Base-by-base conservation (phyloP, 2,113 vertebrate species). In the Limnothrissa miodon region DNA sequence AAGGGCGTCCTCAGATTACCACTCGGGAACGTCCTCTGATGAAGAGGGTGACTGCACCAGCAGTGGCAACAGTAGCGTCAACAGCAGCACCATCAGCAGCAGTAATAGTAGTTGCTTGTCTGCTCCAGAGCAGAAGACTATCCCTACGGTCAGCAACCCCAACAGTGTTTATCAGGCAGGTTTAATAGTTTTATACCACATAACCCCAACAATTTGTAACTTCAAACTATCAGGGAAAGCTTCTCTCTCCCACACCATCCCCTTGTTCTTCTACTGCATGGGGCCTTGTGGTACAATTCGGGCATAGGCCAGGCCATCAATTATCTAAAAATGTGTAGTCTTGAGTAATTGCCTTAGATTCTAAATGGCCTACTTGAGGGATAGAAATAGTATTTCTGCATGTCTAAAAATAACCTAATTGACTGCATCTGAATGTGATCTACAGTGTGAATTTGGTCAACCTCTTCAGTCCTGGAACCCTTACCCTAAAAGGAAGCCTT, bases 161-260 rank as follows among this genome's bases (percentile, higher is more conserved):
- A 99, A 97, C 92, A 99, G 98, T 0, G 89, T 99, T 80, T 99
- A 99, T 88, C 94, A 97, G 96, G 97, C 98, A 86, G 81, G 90
- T 7, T 23, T 1, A 44, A 33, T 51, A 1, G 33, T 3, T n/a
- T n/a, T n/a, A n/a, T n/a, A n/a, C n/a, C n/a, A n/a, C n/a, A n/a
- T n/a, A n/a, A n/a, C n/a, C n/a, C n/a, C n/a, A n/a, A n/a, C n/a
- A n/a, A n/a, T n/a, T n/a, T n/a, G n/a, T n/a, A n/a, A n/a, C n/a
- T n/a, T n/a, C n/a, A n/a, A n/a, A n/a, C n/a, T n/a, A n/a, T n/a
- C n/a, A n/a, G n/a, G n/a, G n/a, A n/a, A n/a, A n/a, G n/a, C n/a
- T n/a, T n/a, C n/a, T n/a, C n/a, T n/a, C n/a, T n/a, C n/a, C n/a
- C n/a, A n/a, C n/a, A n/a, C n/a, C n/a, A n/a, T n/a, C n/a, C n/a